These are phyloP conservation scores for Mustela lutreola DNA, from an alignment of 2,113 vertebrate species.

Conservation along the genomic window DNA sequence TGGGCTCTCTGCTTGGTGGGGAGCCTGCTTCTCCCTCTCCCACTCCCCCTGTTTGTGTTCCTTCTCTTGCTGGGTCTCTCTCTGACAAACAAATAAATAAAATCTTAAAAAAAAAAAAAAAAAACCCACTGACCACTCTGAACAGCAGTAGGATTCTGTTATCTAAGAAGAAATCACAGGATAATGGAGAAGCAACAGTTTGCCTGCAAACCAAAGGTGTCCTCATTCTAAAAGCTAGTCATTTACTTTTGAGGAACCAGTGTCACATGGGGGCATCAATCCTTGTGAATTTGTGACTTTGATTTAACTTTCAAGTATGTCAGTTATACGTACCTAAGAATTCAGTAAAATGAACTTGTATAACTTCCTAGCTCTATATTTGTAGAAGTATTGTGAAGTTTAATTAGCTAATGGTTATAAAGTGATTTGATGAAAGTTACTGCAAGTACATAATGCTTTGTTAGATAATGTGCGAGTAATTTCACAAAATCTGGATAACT, in stretches of 20 bases:
- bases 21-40: too few relatives aligned
- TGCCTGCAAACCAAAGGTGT: neutral
- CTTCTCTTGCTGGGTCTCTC: too few relatives aligned
- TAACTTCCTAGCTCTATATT: slow-evolving; percentile 47
- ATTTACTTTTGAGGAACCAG: neutral
- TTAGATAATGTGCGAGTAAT: slow-evolving; percentile 62
- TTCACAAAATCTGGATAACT: slow-evolving; percentile 72
- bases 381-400: slow-evolving; percentile 50
- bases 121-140: neutral
- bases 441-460: slow-evolving; percentile 55
- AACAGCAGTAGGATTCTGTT: neutral
- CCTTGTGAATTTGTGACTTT: neutral
- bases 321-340: neutral
- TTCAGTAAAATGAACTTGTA: slow-evolving; percentile 18
- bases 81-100: too few relatives aligned
- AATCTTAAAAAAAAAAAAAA: too few relatives aligned
- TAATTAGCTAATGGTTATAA: slow-evolving; percentile 67
- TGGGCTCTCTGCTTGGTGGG: too few relatives aligned
- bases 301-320: neutral
- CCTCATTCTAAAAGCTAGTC: neutral
- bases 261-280: neutral
- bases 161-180: neutral
- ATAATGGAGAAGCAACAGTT: neutral
- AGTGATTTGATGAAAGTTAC: slow-evolving; percentile 65
- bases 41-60: too few relatives aligned